Conservation (phyloP, 2,113 vertebrate species). For the Poeciliopsis prolifica region DNA sequence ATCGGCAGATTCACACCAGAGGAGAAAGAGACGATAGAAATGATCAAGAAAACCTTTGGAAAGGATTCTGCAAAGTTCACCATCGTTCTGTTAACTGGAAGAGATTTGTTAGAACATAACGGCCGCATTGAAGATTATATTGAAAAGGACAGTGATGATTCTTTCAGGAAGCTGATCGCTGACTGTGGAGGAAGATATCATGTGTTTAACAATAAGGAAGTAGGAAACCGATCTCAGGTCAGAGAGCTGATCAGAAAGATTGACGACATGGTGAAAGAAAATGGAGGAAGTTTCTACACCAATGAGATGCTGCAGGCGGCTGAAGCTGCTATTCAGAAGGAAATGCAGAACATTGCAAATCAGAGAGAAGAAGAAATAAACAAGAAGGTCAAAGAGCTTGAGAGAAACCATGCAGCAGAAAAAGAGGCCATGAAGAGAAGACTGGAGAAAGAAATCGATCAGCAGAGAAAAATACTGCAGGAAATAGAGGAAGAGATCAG, state of each 20-base stretch:
- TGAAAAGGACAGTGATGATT: neutral
- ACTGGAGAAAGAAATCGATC: neutral
- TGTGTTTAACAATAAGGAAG: constrained; percentile 44
- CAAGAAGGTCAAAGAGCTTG: neutral
- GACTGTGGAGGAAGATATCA: constrained; percentile 40
- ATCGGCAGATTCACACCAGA: constrained; percentile 34
- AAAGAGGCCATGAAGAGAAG: neutral
- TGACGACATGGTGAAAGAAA: constrained; percentile 33
- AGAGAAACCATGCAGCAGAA: constrained; percentile 5
- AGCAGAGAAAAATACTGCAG: neutral
- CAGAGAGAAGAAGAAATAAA: constrained; percentile 32
- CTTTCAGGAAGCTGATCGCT: constrained; percentile 1
- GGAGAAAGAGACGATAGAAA: constrained; percentile 37
- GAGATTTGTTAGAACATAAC: neutral
- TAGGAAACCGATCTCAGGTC: constrained; percentile 38
- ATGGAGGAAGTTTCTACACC: constrained; percentile 37
- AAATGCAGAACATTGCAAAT: constrained; percentile 32
- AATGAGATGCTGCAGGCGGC: constrained; percentile 32
- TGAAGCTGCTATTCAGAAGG: constrained; percentile 16
- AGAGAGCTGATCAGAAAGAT: constrained; percentile 32
- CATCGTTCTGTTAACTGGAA: constrained; percentile 44
- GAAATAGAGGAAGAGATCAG: constrained; percentile 15
- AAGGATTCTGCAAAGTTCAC: constrained; percentile 25
- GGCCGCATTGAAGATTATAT: constrained; percentile 10
- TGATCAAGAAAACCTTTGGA: constrained; percentile 48